phyloP scores from a whole-genome alignment of 2,888 invertebrate species.

The Agriopis marginaria region DNA sequence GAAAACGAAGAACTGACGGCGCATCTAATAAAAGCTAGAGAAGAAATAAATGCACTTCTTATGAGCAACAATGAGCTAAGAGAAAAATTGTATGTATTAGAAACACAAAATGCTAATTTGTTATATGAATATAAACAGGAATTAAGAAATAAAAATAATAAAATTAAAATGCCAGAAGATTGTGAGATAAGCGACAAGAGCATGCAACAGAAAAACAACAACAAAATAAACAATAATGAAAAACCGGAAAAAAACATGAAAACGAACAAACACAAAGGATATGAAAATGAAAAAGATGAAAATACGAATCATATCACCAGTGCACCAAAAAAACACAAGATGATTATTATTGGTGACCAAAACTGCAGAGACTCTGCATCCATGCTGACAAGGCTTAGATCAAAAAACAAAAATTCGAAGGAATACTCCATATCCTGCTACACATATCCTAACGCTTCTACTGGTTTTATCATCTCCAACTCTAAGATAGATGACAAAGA shows the following conservation, averaged over 20 bases:
- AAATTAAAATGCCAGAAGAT: not conserved
- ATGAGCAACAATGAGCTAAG: not conserved
- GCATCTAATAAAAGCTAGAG: constrained; percentile 3
- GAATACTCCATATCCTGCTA: not conserved
- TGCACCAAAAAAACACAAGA: not conserved
- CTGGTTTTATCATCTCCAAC: not conserved
- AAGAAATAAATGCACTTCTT: not conserved
- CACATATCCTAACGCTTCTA: not conserved
- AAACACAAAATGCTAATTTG: not conserved
- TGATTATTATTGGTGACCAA: constrained; percentile 3
- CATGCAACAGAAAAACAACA: not conserved
- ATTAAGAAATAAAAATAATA: not conserved
- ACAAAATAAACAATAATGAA: not conserved
- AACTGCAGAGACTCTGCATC: constrained; percentile 3
- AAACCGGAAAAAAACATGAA: not conserved
- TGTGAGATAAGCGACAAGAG: not conserved
- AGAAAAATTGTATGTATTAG: not conserved
- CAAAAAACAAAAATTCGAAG: not conserved
- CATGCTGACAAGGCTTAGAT: not conserved
- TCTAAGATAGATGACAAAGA: not conserved
- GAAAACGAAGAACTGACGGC: not conserved
- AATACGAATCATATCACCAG: not conserved
- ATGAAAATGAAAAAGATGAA: not conserved
- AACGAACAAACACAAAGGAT: not conserved
- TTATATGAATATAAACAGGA: not conserved